Conservation (phyloP, 92 coral and sea anemone species). For the Parazoanthus swiftii region DNA sequence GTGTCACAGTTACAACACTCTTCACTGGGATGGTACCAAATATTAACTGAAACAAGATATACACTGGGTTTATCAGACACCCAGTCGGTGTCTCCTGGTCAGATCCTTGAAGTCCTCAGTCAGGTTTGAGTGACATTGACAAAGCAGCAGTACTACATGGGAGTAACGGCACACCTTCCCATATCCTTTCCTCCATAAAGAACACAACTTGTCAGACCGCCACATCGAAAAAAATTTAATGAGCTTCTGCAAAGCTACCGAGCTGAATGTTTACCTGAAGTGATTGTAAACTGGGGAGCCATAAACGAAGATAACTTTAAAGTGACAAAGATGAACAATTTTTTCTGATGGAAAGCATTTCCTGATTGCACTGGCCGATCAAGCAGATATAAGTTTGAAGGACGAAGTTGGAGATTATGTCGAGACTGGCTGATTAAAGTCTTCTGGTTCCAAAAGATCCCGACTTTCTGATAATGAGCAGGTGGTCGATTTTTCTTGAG, state of each 20-base stretch:
- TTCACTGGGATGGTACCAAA: constrained; percentile 59
- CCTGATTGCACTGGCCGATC: constrained; percentile 61
- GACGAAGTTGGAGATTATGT: constrained; percentile 43
- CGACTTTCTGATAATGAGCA: too few relatives aligned
- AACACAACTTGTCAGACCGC: constrained; percentile 38
- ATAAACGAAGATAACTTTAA: constrained; percentile 40
- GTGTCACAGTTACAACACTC: constrained; percentile 46
- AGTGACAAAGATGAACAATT: constrained; percentile 50
- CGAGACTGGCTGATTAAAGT: too few relatives aligned
- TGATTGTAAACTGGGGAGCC: constrained; percentile 20
- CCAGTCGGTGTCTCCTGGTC: constrained; percentile 47
- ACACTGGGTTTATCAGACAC: constrained; percentile 49
- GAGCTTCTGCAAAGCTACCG: constrained; percentile 41
- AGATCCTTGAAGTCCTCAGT: constrained; percentile 46
- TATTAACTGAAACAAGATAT: constrained; percentile 45
- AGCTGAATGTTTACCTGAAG: constrained; percentile 46
- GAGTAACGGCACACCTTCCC: constrained; percentile 35
- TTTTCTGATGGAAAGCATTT: constrained; percentile 61
- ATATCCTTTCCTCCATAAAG: constrained; percentile 38
- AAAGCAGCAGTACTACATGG: constrained; percentile 45
- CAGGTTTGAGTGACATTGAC: constrained; percentile 53
- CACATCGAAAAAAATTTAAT: background rate
- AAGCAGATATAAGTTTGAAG: constrained; percentile 57
- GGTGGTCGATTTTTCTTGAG: too few relatives aligned
- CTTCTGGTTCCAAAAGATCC: too few relatives aligned